Conservation (phyloP, 2,113 vertebrate genomes). For the Clarias batrachus region DNA sequence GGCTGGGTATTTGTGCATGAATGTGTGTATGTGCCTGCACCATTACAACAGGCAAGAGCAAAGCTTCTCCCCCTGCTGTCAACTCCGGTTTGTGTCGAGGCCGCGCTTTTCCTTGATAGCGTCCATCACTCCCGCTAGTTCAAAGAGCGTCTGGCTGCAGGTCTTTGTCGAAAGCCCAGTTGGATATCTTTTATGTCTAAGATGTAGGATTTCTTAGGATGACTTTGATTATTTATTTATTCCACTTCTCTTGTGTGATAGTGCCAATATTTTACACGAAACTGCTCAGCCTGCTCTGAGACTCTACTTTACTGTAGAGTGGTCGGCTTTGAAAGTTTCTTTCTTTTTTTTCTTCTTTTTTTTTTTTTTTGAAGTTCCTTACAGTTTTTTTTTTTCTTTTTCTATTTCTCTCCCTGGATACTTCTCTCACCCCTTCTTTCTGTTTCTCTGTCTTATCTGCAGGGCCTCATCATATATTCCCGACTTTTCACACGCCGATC, state of each 20-base stretch:
- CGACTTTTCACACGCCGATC: slow-evolving; percentile 90
- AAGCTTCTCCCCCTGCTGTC: slow-evolving; percentile 73
- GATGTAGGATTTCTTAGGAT: slow-evolving; percentile 87
- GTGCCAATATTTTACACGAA: slow-evolving; percentile 75
- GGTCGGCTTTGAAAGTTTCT: slow-evolving; percentile 65
- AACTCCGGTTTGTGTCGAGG: slow-evolving; percentile 74
- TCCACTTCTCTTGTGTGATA: slow-evolving; percentile 84
- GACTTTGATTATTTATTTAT: slow-evolving; percentile 98
- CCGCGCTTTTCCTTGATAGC: slow-evolving; percentile 72
- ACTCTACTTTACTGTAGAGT: slow-evolving; percentile 79
- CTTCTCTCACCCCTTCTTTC: slow-evolving; percentile 35
- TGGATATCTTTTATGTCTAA: slow-evolving; percentile 92
- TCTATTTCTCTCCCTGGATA: slow-evolving; percentile 25
- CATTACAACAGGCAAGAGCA: slow-evolving; percentile 36
- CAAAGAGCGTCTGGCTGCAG: slow-evolving; percentile 89
- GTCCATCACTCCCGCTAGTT: slow-evolving; percentile 83
- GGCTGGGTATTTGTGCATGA: slow-evolving; percentile 3
- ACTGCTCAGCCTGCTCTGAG: slow-evolving; percentile 80
- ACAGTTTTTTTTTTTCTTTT: slow-evolving; percentile 31
- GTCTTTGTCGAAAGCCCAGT: slow-evolving; percentile 91
- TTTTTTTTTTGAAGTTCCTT: slow-evolving; percentile 67
- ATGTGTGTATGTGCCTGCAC: neutral
- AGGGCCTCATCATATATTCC: slow-evolving; percentile 89
- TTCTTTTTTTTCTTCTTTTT: slow-evolving; percentile 39
- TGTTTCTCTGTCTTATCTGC: slow-evolving; percentile 52